phyloP scores from a whole-genome alignment of 2,797 vertebrate genomes.

The Clamator glandarius region DNA sequence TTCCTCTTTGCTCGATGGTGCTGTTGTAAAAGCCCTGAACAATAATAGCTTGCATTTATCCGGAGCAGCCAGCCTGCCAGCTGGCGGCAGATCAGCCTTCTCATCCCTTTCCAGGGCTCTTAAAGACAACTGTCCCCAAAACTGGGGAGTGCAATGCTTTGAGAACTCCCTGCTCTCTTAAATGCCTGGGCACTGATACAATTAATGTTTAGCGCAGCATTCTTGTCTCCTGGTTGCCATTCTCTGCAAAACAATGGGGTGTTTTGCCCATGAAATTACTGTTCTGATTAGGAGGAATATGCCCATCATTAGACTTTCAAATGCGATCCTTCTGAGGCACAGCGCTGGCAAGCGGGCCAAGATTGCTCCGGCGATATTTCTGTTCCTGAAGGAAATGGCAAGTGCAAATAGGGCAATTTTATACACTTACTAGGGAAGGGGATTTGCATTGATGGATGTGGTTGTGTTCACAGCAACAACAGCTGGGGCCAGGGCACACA shows the following conservation, averaged over 20 bases:
- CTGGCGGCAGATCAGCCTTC: constrained; percentile 16
- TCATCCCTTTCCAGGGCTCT: constrained; percentile 18
- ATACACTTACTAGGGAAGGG: not conserved
- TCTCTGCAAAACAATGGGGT: constrained; percentile 21
- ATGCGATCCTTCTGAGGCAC: not conserved
- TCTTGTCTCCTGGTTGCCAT: constrained; percentile 39
- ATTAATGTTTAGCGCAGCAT: not conserved
- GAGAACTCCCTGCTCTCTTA: constrained; percentile 2
- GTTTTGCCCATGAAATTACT: constrained; percentile 54
- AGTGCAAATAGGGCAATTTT: constrained; percentile 21
- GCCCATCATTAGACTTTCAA: constrained; percentile 45
- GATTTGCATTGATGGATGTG: not conserved
- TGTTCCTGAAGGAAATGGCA: constrained; percentile 29
- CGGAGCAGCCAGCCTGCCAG: constrained; percentile 3
- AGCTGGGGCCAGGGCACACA: not conserved
- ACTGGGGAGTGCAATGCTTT: not conserved
- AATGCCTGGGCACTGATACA: constrained; percentile 15
- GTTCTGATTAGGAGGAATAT: constrained; percentile 20
- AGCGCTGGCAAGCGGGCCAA: not conserved
- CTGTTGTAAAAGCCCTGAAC: constrained; percentile 7
- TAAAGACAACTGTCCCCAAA: constrained; percentile 10
- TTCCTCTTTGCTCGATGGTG: not conserved
- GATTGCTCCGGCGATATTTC: not conserved
- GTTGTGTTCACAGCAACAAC: not conserved
- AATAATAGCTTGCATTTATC: constrained; percentile 41